Conservation (phyloP, 2,797 vertebrate genomes). For the Discoglossus pictus region DNA sequence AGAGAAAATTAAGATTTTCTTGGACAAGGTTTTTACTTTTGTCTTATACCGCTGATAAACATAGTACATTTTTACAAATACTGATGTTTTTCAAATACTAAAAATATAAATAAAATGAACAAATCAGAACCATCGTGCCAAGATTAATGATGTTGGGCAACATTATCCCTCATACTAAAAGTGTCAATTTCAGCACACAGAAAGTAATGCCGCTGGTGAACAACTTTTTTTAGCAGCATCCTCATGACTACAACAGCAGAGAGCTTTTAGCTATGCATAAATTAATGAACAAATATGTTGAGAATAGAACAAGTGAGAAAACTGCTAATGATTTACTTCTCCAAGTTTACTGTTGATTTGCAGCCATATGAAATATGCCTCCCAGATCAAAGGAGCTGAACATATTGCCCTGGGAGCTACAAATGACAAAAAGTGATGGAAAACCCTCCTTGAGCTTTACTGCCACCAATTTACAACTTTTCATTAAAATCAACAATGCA, state of each 20-base stretch:
- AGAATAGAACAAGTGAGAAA: constrained; percentile 3
- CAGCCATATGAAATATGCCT: constrained; percentile 27
- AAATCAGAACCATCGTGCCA: no score
- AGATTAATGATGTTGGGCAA: no score
- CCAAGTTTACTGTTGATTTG: constrained; percentile 21
- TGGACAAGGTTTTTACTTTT: no score
- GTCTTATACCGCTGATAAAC: no score
- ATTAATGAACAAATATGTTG: constrained; percentile 4
- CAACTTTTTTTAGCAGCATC: no score
- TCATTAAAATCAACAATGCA: constrained; percentile 21
- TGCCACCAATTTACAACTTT: constrained; percentile 21
- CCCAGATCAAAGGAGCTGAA: neutral
- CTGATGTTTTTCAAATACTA: no score
- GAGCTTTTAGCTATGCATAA: neutral
- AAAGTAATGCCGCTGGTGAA: no score
- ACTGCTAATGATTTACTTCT: constrained; percentile 13
- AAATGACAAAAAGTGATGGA: constrained; percentile 19
- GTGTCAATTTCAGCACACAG: no score
- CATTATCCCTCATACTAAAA: no score
- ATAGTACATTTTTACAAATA: no score
- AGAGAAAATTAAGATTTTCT: no score
- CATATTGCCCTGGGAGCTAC: constrained; percentile 25
- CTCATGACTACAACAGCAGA: neutral
- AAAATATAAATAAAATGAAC: no score
- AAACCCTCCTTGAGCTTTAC: constrained; percentile 24